These are phyloP conservation scores for Gallinago solitaria DNA, from an alignment of 2,797 vertebrate genomes.

Conservation along the genomic window DNA sequence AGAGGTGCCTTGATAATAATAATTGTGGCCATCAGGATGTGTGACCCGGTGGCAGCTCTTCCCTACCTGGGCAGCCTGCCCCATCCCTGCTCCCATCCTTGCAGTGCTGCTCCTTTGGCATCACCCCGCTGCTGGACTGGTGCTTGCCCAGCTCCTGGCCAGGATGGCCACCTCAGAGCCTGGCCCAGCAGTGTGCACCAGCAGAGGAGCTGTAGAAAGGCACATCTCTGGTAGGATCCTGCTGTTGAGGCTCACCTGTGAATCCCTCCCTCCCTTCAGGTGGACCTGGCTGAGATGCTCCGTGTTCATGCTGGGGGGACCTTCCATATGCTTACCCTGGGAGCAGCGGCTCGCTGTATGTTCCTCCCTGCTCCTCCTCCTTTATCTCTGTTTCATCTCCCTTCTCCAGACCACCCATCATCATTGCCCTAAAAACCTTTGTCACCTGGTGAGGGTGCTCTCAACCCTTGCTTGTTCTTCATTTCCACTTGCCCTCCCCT, in stretches of 20 bases:
- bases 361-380: not conserved
- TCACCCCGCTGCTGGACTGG: rapidly evolving
- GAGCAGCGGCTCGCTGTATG: not conserved
- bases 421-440: not conserved
- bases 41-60: not conserved
- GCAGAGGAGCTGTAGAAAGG: not conserved
- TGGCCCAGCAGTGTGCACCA: rapidly evolving
- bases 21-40: not conserved
- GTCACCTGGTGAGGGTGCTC: not conserved
- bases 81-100: not conserved
- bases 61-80: not conserved
- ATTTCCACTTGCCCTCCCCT: not conserved
- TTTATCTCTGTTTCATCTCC: not conserved
- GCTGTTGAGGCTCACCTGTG: not conserved
- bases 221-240: not conserved
- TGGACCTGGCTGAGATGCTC: not conserved
- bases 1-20: not conserved
- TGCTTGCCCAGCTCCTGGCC: not conserved
- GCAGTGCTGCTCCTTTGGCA: not conserved
- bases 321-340: not conserved
- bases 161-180: not conserved
- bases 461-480: not conserved
- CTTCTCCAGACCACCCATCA: not conserved
- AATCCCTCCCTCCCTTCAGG: not conserved
- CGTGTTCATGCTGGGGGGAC: not conserved